phyloP scores from a whole-genome alignment of 2,888 invertebrate species.

The Aphodius granarius region DNA sequence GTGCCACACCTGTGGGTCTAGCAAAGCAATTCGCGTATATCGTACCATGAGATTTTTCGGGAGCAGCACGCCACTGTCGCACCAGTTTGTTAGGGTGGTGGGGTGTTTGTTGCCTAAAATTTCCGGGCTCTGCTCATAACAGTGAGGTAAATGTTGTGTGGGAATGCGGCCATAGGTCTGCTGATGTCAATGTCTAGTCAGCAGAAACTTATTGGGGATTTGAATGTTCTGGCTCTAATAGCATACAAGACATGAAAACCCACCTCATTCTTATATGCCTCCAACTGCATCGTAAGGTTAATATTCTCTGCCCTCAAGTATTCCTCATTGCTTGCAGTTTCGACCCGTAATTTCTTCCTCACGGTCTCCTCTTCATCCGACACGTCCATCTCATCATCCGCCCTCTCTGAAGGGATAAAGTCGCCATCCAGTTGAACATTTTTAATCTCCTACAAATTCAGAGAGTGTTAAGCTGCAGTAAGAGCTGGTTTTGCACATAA shows the following conservation, averaged over 20 bases:
- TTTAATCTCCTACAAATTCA: slow-evolving; percentile 64
- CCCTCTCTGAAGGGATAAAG: slow-evolving; percentile 59
- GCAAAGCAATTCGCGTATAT: no score
- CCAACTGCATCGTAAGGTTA: slow-evolving; percentile 84
- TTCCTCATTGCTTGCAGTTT: slow-evolving; percentile 42
- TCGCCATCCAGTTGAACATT: slow-evolving; percentile 67
- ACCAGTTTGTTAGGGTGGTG: no score
- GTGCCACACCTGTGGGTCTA: no score
- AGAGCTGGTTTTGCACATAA: background rate
- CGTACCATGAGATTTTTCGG: no score
- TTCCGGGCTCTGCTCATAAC: no score
- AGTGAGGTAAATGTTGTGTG: no score
- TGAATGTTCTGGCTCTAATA: no score
- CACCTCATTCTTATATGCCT: slow-evolving; percentile 89
- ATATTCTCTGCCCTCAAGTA: slow-evolving; percentile 81
- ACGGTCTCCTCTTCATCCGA: slow-evolving; percentile 71
- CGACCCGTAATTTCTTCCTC: slow-evolving; percentile 46
- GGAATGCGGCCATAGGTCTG: no score
- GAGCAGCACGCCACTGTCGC: no score
- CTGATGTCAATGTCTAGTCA: no score
- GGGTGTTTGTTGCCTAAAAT: no score
- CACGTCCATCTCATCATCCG: slow-evolving; percentile 86
- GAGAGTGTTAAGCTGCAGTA: background rate
- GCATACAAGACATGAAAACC: background rate
- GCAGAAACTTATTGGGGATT: no score